Conservation (phyloP, 2,113 vertebrate genomes). For the Desmodus rotundus region DNA sequence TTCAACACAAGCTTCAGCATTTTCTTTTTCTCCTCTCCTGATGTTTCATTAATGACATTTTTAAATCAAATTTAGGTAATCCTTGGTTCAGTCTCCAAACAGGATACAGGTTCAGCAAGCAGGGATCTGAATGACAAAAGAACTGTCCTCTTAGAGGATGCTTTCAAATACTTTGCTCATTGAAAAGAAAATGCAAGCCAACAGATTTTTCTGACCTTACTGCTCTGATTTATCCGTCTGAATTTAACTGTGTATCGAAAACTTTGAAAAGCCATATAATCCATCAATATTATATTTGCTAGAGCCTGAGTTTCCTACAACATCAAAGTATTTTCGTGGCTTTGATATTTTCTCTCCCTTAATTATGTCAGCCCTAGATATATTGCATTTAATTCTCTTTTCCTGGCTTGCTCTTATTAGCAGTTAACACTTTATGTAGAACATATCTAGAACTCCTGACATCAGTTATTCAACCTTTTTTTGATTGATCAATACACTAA, state of each 20-base stretch:
- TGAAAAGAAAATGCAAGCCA: conserved; percentile 78
- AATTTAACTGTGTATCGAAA: conserved; percentile 80
- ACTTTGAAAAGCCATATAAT: conserved; percentile 77
- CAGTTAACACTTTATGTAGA: conserved; percentile 36
- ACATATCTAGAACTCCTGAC: background rate
- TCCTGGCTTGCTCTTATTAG: conserved; percentile 52
- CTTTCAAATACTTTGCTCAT: conserved; percentile 78
- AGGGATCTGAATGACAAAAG: conserved; percentile 81
- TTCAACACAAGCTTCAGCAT: conserved; percentile 65
- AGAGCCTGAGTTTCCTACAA: conserved; percentile 74
- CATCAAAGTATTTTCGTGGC: conserved; percentile 66
- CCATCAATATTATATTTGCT: conserved; percentile 80
- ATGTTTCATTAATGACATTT: conserved; percentile 82
- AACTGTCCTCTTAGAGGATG: conserved; percentile 79
- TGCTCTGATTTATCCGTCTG: conserved; percentile 80
- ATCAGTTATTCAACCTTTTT: conserved; percentile 22
- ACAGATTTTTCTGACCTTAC: conserved; percentile 75
- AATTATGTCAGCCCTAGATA: conserved; percentile 70
- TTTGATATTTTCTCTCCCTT: conserved; percentile 67
- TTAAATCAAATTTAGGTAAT: conserved; percentile 83
- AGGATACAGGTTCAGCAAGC: conserved; percentile 80
- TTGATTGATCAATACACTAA: background rate
- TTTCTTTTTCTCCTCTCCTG: conserved; percentile 72
- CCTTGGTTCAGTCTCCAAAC: conserved; percentile 77
- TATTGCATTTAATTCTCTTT: conserved; percentile 53